These are phyloP conservation scores for Ladona fulva DNA, from an alignment of 1,140 invertebrate species.

Conservation along the genomic window DNA sequence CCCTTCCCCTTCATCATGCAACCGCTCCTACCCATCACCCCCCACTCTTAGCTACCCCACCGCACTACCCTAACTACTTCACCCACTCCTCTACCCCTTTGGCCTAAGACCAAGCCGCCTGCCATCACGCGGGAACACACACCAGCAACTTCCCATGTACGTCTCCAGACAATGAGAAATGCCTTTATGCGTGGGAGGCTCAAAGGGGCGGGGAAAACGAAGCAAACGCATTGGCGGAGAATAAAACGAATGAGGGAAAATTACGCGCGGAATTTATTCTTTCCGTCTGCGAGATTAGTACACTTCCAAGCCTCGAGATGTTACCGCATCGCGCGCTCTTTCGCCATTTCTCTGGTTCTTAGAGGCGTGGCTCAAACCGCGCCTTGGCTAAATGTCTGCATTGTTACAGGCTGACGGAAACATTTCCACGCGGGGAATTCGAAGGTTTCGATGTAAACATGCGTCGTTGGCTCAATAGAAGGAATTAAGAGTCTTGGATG, in stretches of 20 bases:
- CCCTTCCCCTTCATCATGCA: neutral
- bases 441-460: no score
- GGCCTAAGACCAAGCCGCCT: neutral
- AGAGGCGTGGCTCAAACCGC: no score
- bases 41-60: neutral
- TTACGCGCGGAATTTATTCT: neutral
- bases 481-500: no score
- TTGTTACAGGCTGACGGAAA: no score
- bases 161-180: conserved; percentile 5
- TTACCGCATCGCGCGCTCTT: neutral
- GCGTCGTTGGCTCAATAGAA: no score
- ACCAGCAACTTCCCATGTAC: neutral
- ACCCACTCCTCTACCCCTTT: neutral
- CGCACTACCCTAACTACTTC: neutral
- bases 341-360: neutral
- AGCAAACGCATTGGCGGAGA: neutral
- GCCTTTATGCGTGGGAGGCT: neutral
- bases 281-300: neutral
- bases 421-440: no score
- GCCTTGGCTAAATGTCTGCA: no score
- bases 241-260: neutral
- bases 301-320: neutral
- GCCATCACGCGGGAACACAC: neutral
- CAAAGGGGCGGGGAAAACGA: neutral
- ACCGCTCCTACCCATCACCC: neutral